Percentiles rank a stretch among this genome's conserved stretches.
phyloP scores from a whole-genome alignment of 2,113 vertebrate species.

The Hydropotes inermis region DNA sequence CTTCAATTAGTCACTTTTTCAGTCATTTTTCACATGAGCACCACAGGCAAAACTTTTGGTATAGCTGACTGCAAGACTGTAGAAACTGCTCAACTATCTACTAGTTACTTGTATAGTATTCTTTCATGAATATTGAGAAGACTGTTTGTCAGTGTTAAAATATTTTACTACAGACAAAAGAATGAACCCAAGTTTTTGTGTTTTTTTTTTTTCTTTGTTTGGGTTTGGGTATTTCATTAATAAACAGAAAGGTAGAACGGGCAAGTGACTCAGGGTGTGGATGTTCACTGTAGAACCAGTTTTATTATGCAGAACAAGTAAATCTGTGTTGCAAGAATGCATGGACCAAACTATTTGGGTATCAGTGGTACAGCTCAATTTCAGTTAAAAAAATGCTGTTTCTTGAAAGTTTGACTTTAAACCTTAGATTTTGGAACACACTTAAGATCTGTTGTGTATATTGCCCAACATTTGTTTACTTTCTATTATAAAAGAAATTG shows the following conservation, averaged over 20 bases:
- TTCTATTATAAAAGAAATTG: slow-evolving; percentile 63
- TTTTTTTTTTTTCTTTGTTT: not conserved
- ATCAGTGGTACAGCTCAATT: slow-evolving; percentile 48
- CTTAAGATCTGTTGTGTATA: slow-evolving; percentile 8
- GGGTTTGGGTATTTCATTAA: not conserved
- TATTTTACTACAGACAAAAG: slow-evolving; percentile 48
- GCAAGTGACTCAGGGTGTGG: not conserved
- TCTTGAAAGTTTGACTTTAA: slow-evolving; percentile 47
- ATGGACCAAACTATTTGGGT: not conserved
- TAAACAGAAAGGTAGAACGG: not conserved
- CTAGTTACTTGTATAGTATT: slow-evolving; percentile 54
- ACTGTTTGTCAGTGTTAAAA: slow-evolving; percentile 48
- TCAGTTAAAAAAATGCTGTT: slow-evolving; percentile 58
- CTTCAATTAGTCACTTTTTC: slow-evolving; percentile 40
- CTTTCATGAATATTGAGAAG: slow-evolving; percentile 64
- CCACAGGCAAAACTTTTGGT: slow-evolving; percentile 48
- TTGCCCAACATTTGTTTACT: slow-evolving; percentile 47
- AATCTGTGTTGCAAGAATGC: slow-evolving; percentile 38
- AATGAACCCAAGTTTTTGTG: not conserved
- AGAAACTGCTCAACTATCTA: slow-evolving; percentile 62
- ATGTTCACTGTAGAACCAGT: not conserved
- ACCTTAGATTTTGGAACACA: slow-evolving; percentile 24
- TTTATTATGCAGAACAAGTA: slow-evolving; percentile 46
- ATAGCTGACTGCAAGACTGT: slow-evolving; percentile 34
- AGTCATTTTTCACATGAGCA: slow-evolving; percentile 48